Conservation (phyloP, 1,140 invertebrate genomes). For the Druon quercuslanigerum region DNA sequence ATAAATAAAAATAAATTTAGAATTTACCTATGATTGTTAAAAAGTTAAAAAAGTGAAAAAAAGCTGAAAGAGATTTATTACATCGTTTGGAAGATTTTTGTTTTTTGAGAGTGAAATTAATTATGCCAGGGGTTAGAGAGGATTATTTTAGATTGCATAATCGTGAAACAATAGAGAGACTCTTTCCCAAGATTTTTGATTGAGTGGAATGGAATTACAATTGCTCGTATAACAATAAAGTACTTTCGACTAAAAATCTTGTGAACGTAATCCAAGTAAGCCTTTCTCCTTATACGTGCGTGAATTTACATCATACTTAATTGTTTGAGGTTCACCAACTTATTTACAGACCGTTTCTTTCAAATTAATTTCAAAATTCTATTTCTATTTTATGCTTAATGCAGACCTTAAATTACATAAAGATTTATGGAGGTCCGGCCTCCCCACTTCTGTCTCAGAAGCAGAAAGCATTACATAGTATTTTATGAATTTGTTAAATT, state of each 20-base stretch:
- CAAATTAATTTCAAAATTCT: too few species aligned
- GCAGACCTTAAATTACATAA: too few species aligned
- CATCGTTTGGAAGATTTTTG: neutral
- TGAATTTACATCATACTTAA: neutral
- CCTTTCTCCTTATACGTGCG: neutral
- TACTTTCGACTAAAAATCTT: neutral
- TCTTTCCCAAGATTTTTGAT: constrained; percentile 16
- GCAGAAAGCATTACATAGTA: too few species aligned
- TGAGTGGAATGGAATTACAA: neutral
- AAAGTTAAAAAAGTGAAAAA: too few species aligned
- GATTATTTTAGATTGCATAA: constrained; percentile 15
- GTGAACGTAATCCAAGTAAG: neutral
- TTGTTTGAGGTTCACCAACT: neutral
- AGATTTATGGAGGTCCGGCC: too few species aligned
- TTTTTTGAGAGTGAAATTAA: neutral
- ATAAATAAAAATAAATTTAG: neutral
- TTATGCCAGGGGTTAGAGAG: neutral
- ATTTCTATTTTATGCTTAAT: too few species aligned
- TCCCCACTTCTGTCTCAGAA: too few species aligned
- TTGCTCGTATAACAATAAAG: constrained; percentile 24
- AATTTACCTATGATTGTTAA: too few species aligned
- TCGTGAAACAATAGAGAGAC: constrained; percentile 10
- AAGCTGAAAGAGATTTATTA: too few species aligned
- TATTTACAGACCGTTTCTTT: too few species aligned
- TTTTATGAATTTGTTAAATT: too few species aligned